Evolutionary conservation across 2,113 vertebrate species (phyloP).

Genomic region (Gracilinanus agilis): DNA sequence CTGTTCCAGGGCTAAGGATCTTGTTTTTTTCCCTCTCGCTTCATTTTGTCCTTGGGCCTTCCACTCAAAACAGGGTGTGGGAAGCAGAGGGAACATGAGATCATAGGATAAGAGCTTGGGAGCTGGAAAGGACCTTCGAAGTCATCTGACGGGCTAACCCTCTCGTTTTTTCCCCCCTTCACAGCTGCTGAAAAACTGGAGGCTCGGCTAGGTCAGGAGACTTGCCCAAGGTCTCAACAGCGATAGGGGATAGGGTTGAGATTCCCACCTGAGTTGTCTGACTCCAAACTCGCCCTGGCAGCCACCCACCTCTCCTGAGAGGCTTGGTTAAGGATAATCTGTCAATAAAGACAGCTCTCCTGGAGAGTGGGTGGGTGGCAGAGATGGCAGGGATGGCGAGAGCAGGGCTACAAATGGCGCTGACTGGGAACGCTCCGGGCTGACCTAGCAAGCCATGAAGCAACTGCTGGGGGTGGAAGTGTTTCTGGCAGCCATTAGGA

Average conservation of each 20-base stretch:
- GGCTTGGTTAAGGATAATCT: neutral
- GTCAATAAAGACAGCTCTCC: neutral
- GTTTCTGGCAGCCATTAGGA: slow-evolving; percentile 5
- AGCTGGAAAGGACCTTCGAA: neutral
- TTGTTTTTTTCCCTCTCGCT: neutral
- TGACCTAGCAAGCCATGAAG: neutral
- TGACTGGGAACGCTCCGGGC: neutral
- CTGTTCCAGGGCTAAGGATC: neutral
- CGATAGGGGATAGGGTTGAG: neutral
- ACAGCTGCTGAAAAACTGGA: slow-evolving; percentile 54
- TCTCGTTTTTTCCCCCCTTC: slow-evolving; percentile 54
- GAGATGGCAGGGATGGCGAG: neutral
- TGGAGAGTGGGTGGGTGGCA: neutral
- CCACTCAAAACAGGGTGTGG: neutral
- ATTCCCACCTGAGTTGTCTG: neutral
- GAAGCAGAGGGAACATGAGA: neutral
- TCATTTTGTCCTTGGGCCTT: neutral
- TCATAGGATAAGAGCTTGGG: neutral
- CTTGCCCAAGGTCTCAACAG: neutral
- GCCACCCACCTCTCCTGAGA: neutral
- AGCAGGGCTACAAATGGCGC: neutral
- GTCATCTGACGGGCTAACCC: neutral
- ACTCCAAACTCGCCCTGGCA: neutral
- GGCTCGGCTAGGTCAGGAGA: slow-evolving; percentile 39
- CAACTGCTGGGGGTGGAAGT: neutral